phyloP scores from a whole-genome alignment of 2,888 invertebrate genomes.

The Hofmannophila pseudospretella region DNA sequence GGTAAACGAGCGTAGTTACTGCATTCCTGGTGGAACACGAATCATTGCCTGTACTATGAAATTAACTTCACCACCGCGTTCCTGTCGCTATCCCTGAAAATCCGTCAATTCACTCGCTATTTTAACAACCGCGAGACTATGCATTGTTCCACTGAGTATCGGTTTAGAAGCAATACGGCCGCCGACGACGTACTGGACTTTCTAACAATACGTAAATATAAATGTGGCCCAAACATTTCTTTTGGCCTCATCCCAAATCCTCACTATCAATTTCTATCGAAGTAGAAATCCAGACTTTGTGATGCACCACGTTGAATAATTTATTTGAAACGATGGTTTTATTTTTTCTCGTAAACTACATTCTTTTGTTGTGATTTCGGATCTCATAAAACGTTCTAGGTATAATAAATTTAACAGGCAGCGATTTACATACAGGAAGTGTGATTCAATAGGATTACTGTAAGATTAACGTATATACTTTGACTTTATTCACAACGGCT shows the following conservation, averaged over 20 bases:
- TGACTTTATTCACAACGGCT: not conserved
- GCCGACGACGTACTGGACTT: constrained; percentile 34
- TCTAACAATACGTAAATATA: constrained; percentile 53
- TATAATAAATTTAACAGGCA: not conserved
- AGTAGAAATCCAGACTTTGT: constrained; percentile 42
- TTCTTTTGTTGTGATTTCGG: constrained; percentile 14
- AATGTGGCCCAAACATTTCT: constrained; percentile 54
- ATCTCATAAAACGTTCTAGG: constrained; percentile 8
- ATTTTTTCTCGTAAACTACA: constrained; percentile 5
- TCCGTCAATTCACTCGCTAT: constrained; percentile 5
- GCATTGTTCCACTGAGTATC: constrained; percentile 14
- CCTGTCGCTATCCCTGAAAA: constrained; percentile 8
- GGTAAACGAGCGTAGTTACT: constrained; percentile 20
- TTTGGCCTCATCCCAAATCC: constrained; percentile 52
- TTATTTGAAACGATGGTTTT: constrained; percentile 19
- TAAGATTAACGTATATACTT: not conserved
- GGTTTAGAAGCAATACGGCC: constrained; percentile 4
- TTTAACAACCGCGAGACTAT: constrained; percentile 8
- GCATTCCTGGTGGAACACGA: constrained; percentile 18
- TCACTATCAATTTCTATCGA: constrained; percentile 60
- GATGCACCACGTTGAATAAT: constrained; percentile 40
- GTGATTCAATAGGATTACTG: not conserved
- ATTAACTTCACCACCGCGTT: constrained; percentile 14
- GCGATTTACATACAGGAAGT: not conserved
- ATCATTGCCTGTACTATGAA: constrained; percentile 10